Evolutionary conservation across 2,113 vertebrate genomes (phyloP).

Genomic region (Stegastes partitus): DNA sequence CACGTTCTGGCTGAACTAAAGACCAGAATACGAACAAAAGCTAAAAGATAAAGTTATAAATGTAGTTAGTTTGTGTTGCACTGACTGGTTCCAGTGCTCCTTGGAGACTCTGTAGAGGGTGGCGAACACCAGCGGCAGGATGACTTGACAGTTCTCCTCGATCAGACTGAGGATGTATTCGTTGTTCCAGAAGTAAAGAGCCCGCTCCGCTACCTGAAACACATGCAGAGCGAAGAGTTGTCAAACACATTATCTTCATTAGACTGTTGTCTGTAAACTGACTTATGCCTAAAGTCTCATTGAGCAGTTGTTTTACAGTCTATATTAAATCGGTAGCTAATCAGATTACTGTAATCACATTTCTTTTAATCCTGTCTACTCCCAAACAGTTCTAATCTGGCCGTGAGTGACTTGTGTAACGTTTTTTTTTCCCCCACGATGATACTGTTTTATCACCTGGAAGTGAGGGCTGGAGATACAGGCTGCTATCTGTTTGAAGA

Average conservation of each 20-base stretch:
- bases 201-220: constrained; percentile 93
- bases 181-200: constrained; percentile 97
- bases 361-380: constrained; percentile 6
- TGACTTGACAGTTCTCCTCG: constrained; percentile 94
- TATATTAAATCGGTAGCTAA: neutral
- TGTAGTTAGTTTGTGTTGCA: constrained; percentile 23
- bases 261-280: neutral
- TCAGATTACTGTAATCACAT: constrained; percentile 8
- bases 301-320: neutral
- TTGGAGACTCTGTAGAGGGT: constrained; percentile 95
- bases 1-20: too few species aligned
- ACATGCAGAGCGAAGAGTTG: constrained; percentile 4
- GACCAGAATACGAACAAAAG: too few species aligned
- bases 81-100: constrained; percentile 97
- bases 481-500: constrained; percentile 92
- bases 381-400: neutral
- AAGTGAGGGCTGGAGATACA: constrained; percentile 95
- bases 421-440: neutral
- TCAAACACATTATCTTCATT: neutral
- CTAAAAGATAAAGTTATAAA: neutral
- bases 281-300: neutral
- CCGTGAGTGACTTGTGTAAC: neutral
- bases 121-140: constrained; percentile 92
- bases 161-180: constrained; percentile 96
- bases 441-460: constrained; percentile 81